Percentiles rank a stretch among this genome's conserved stretches.
Evolutionary conservation across 1,140 invertebrate species (phyloP).

Genomic region (Apis dorsata): DNA sequence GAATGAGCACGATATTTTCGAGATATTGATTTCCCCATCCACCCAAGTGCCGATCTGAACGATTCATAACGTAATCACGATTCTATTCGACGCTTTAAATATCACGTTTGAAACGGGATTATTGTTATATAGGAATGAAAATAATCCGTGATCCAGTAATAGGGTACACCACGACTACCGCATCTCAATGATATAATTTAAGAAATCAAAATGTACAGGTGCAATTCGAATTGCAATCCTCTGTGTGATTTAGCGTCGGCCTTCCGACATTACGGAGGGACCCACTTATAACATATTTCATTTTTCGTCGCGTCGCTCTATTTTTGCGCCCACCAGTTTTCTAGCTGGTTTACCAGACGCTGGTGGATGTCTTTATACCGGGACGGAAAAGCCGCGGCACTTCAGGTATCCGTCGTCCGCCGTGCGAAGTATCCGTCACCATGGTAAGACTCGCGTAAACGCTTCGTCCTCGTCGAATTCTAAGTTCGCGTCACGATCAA

Average conservation of each 20-base stretch:
- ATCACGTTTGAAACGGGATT: neutral
- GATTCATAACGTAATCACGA: neutral
- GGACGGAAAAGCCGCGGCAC: slow-evolving; percentile 63
- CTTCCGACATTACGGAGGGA: slow-evolving; percentile 46
- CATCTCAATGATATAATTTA: neutral
- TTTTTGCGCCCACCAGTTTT: slow-evolving; percentile 71
- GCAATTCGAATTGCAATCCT: neutral
- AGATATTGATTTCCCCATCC: neutral
- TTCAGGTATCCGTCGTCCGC: slow-evolving; percentile 71
- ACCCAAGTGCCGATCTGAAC: neutral
- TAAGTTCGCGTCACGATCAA: neutral
- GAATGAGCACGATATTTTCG: slow-evolving; percentile 7
- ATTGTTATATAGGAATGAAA: neutral
- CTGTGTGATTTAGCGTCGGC: slow-evolving; percentile 38
- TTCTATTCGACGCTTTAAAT: slow-evolving; percentile 8
- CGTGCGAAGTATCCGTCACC: slow-evolving; percentile 59
- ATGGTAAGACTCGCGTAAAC: slow-evolving; percentile 68
- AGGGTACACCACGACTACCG: neutral
- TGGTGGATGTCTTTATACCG: slow-evolving; percentile 72
- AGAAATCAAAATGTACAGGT: neutral
- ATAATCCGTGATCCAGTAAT: neutral
- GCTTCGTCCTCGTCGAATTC: neutral
- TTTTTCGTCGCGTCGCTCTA: slow-evolving; percentile 73
- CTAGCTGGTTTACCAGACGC: slow-evolving; percentile 73
- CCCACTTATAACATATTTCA: slow-evolving; percentile 78